Conservation (phyloP, 1,140 invertebrate genomes). For the Apis florea region DNA sequence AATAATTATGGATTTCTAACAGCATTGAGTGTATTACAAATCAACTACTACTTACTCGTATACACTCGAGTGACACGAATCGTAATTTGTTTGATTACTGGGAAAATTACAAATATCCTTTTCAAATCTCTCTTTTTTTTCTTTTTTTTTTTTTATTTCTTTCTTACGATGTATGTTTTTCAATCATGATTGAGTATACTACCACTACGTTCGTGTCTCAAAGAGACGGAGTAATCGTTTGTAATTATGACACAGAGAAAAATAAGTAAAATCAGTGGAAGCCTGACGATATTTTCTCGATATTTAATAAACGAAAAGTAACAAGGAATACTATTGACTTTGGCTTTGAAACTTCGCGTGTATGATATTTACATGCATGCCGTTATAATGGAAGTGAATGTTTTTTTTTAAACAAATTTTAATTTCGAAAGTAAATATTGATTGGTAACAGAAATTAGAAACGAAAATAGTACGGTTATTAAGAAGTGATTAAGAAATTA, state of each 20-base stretch:
- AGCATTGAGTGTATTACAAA: not conserved
- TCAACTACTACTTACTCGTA: not conserved
- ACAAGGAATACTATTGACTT: not conserved
- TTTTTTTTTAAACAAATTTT: not conserved
- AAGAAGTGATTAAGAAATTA: not conserved
- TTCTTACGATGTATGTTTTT: not conserved
- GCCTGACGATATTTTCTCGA: not conserved
- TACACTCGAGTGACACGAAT: not conserved
- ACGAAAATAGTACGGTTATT: not conserved
- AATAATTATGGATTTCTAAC: conserved; percentile 3
- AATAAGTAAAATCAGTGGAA: not conserved
- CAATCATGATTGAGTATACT: not conserved
- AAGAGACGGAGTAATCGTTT: not conserved
- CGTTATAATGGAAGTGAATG: not conserved
- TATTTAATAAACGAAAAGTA: not conserved
- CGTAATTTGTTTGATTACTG: conserved; percentile 5
- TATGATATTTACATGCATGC: not conserved
- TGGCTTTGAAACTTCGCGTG: not conserved
- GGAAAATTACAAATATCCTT: not conserved
- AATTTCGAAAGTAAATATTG: not conserved
- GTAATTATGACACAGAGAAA: not conserved
- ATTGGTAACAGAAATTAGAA: not conserved
- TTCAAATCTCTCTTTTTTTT: not conserved
- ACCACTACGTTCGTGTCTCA: not conserved
- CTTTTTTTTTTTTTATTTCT: not conserved